Evolutionary conservation across 2,888 invertebrate species (phyloP).

Genomic region (Apodemia mormo): DNA sequence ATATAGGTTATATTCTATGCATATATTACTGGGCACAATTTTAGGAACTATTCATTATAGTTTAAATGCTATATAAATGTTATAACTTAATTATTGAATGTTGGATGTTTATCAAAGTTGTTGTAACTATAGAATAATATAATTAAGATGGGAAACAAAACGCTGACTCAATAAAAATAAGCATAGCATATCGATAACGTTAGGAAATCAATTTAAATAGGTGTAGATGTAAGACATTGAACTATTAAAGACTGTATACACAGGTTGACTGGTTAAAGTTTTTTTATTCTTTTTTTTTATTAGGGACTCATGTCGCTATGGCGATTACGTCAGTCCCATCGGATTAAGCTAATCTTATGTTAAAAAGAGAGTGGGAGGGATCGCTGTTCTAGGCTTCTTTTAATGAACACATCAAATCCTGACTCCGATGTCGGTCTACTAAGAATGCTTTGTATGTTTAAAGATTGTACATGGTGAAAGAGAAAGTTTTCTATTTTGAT

Average conservation of each 20-base stretch:
- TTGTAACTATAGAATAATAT: neutral
- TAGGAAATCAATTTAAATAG: neutral
- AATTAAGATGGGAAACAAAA: slow-evolving; percentile 66
- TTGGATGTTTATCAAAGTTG: slow-evolving; percentile 13
- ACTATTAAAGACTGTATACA: neutral
- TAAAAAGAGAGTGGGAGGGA: too few relatives aligned
- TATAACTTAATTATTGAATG: slow-evolving; percentile 1
- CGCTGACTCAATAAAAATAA: slow-evolving; percentile 48
- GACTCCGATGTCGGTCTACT: too few relatives aligned
- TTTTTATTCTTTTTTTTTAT: too few relatives aligned
- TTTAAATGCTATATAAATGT: neutral
- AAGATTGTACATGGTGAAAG: too few relatives aligned
- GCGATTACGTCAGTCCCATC: too few relatives aligned
- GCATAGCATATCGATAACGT: slow-evolving; percentile 10
- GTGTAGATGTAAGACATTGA: neutral
- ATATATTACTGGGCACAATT: slow-evolving; percentile 5
- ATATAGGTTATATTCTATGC: neutral
- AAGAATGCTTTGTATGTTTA: too few relatives aligned
- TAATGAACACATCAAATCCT: too few relatives aligned
- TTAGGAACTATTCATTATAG: neutral
- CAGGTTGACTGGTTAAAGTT: too few relatives aligned
- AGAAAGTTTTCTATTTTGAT: too few relatives aligned
- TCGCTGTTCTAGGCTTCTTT: too few relatives aligned
- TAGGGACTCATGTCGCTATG: too few relatives aligned
- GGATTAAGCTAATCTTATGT: too few relatives aligned